Evolutionary conservation across 2,888 invertebrate species (phyloP), one percentile per base, ranked within the genome.

Genomic region (Rhogogaster chlorosoma): DNA sequence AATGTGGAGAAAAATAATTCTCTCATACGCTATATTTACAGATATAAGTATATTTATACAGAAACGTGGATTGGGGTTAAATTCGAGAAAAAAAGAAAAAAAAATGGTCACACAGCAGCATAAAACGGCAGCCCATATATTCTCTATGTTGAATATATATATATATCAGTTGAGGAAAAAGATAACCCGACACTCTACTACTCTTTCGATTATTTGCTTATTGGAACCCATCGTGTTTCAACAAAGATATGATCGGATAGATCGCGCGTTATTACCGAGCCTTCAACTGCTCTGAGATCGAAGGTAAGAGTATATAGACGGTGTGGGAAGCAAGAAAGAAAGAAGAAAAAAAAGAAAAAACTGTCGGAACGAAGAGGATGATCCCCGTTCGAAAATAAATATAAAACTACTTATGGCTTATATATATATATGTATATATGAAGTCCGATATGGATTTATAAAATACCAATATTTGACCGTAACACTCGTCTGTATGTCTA

Each of bases 401-500:
- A 70, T 70, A 2, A 29, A 70, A 18, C 53, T 49, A n/a, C 18
- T 53, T 53, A 53, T 53, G n/a, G 29, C 26, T 7, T 53, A 53
- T 15, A 15, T 53, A 64, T 15, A 18, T 53, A 64, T 64, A 64
- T 26, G 4, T n/a, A 53, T 2, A 53, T n/a, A 53, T 53, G 45
- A 0, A 0, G 53, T 6, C 53, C 18, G 53, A 70, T 70, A 70
- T 22, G 49, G 32, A 77, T 77, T 77, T 49, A 29, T 49, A 29
- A 77, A 77, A 77, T 77, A 49, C 49, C 38, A 77, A 77, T 77
- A 77, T 77, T 77, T 77, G 75, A 77, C 36, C 3, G 53, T 10
- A 5, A 70, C 70, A 6, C 15, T 32, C 32, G 15, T 2, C 22
- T 26, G 26, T 36, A 18, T 36, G 38, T 67, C 29, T 71, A 18